A percentile compares a stretch with the other conserved stretches of the same genome.
phyloP scores from a whole-genome alignment of 2,888 invertebrate species.

The Archips xylosteana region DNA sequence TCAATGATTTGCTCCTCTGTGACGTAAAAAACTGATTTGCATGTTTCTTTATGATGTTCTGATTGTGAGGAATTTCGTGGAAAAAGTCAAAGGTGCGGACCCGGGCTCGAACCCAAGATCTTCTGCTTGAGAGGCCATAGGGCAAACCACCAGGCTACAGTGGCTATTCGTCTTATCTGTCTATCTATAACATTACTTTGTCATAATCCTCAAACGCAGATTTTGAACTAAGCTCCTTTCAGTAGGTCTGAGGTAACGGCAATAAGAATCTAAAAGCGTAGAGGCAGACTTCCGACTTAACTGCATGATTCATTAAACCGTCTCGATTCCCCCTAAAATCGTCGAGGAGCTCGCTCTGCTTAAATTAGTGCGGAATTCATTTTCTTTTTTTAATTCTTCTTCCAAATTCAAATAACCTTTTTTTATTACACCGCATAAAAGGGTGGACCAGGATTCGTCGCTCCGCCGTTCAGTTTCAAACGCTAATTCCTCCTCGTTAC shows the following conservation, averaged over 20 bases:
- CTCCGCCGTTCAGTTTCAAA: constrained; percentile 69
- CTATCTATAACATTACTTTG: not conserved
- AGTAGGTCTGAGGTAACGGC: constrained; percentile 10
- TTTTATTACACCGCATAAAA: constrained; percentile 79
- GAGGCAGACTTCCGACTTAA: constrained; percentile 64
- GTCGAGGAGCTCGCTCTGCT: constrained; percentile 74
- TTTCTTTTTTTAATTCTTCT: constrained; percentile 82
- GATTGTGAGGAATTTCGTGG: too few species aligned
- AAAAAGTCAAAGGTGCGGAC: too few species aligned
- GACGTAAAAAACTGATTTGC: too few species aligned
- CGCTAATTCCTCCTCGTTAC: constrained; percentile 79
- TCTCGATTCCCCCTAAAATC: constrained; percentile 74
- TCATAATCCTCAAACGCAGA: not conserved
- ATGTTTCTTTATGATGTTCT: too few species aligned
- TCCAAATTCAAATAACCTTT: constrained; percentile 83
- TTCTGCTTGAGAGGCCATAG: too few species aligned
- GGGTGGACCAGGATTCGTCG: constrained; percentile 76
- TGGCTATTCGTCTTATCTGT: constrained; percentile 25
- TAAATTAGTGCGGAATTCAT: constrained; percentile 83
- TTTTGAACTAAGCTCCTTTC: constrained; percentile 19
- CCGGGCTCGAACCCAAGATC: too few species aligned
- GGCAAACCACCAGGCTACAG: too few species aligned
- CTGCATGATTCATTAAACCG: constrained; percentile 77
- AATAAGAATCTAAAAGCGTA: constrained; percentile 40
- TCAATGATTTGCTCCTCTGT: too few species aligned